These are phyloP conservation scores for Porites divaricata DNA, from an alignment of 92 coral and sea anemone genomes.

Conservation along the genomic window DNA sequence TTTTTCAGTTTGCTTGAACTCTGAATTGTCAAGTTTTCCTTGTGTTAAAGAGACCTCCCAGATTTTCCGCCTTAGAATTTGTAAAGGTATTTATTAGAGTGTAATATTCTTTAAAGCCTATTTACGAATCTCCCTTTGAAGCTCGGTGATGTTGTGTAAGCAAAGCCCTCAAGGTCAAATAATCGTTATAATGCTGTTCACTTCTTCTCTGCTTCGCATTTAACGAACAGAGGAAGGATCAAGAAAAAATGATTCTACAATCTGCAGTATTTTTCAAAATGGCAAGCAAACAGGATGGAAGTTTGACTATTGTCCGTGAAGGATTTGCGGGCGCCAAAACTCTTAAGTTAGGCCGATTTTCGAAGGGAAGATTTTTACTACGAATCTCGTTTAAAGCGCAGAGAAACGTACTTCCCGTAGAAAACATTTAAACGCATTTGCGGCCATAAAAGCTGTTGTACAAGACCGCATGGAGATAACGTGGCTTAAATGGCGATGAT, in stretches of 20 bases:
- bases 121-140: not conserved
- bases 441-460: slow-evolving; percentile 12
- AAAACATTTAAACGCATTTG: slow-evolving; percentile 14
- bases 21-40: slow-evolving; percentile 4
- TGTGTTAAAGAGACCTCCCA: slow-evolving; percentile 36
- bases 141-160: not conserved
- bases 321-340: slow-evolving; percentile 50
- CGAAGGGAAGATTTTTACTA: slow-evolving; percentile 3
- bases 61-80: slow-evolving; percentile 34
- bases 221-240: not conserved
- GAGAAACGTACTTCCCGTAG: slow-evolving; percentile 15
- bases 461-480: slow-evolving; percentile 4
- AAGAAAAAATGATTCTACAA: not conserved
- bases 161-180: not conserved
- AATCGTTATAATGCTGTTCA: too few relatives aligned
- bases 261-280: not conserved
- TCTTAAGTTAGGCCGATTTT: slow-evolving; percentile 47
- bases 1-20: not conserved
- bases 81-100: slow-evolving; percentile 12
- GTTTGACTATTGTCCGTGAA: not conserved
- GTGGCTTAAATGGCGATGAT: slow-evolving; percentile 2
- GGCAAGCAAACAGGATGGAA: not conserved
- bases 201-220: slow-evolving; percentile 24
- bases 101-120: slow-evolving; percentile 24
- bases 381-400: not conserved